These are phyloP conservation scores for Lytechinus variegatus DNA, from an alignment of 35 echinoderm and acorn worm species.

Conservation along the genomic window DNA sequence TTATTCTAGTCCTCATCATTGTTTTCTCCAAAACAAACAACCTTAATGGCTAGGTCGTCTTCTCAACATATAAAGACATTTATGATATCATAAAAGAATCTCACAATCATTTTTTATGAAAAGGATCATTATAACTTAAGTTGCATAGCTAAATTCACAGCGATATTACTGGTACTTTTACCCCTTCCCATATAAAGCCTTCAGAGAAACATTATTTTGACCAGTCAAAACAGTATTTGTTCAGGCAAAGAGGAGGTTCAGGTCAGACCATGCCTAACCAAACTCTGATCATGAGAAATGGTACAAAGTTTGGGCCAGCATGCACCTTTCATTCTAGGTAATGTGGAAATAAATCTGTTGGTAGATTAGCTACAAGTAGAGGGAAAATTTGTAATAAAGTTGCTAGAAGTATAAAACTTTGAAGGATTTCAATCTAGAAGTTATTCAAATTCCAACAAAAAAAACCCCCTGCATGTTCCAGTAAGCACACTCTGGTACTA, in stretches of 20 bases:
- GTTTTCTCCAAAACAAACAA: background rate
- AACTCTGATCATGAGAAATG: no score
- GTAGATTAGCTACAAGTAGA: no score
- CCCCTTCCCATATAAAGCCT: no score
- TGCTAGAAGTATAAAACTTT: background rate
- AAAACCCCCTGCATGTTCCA: background rate
- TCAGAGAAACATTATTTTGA: no score
- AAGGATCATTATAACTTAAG: background rate
- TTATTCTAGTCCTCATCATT: background rate
- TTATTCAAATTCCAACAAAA: background rate
- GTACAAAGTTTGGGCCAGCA: no score
- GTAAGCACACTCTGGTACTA: background rate
- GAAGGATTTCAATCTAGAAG: background rate
- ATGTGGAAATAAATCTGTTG: no score
- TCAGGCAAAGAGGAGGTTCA: no score
- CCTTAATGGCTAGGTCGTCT: background rate
- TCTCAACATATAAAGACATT: background rate
- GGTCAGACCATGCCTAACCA: no score
- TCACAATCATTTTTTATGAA: background rate
- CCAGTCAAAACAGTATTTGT: no score
- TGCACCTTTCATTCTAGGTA: no score
- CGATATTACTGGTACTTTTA: background rate
- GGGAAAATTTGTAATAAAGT: background rate
- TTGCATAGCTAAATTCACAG: background rate
- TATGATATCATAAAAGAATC: background rate